Base-by-base conservation (phyloP, 2,888 invertebrate species). In the Hirtodrosophila cameraria region DNA sequence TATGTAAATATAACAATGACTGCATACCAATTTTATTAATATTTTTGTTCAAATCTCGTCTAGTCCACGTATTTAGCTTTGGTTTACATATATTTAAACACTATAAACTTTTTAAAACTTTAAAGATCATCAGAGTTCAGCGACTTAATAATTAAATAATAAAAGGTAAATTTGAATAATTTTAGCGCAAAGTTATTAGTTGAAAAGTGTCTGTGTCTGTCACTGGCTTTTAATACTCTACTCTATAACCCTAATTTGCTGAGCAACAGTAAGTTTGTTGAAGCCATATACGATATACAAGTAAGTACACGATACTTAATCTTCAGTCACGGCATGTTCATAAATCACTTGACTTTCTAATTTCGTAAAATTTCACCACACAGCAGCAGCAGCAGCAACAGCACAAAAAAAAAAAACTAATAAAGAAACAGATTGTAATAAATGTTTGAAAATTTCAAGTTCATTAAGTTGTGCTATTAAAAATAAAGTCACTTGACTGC, bases 391-490 rank as follows among this genome's bases (percentile, higher is more conserved):
- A 31, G 8, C 43, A 35, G 13, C 30, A 48, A 49, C 52, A 48
- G 41, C 16, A 8, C 33, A 54, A 31, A 30, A 18, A 52, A 15
- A 9, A 7, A 25, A 25, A 15, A 38, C 8, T 16, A 27, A 42
- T 12, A 18, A 31, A 16, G 58, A 52, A 64, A 35, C 31, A 69
- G 50, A 38, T 60, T 55, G 80, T 76, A 86, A 86, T 86, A 86
- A 87, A 86, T 88, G 83, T 57, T 66, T 72, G 65, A 23, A 63
- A 73, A 49, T 73, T 86, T 88, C 88, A 60, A 85, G 78, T 87
- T 85, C 88, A 88, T 88, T 86, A 88, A 88, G 79, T 84, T 88
- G 71, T 80, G 87, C 84, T 84, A 87, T 86, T 86, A 79, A 74
- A 73, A 86, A 88, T 86, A 85, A 89, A 89, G 75, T 74, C 86